Evolutionary conservation across 1,140 invertebrate genomes (phyloP).

Genomic region (Neotoxoptera formosana): DNA sequence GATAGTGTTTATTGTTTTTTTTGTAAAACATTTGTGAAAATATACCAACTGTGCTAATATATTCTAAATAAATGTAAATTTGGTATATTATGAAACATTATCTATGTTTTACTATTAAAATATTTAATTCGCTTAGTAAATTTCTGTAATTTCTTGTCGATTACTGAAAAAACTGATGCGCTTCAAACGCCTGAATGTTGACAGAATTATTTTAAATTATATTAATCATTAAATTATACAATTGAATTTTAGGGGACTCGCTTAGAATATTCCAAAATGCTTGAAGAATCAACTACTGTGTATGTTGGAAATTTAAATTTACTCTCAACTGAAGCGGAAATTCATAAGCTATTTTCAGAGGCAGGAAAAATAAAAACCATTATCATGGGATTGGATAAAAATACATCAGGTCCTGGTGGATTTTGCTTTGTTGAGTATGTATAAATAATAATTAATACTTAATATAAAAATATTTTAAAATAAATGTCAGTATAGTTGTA

Average conservation of each 20-base stretch:
- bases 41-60: background rate
- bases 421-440: slow-evolving; percentile 49
- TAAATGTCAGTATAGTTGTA: background rate
- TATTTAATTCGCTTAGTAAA: background rate
- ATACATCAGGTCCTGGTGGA: slow-evolving; percentile 6
- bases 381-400: slow-evolving; percentile 24
- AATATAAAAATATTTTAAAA: background rate
- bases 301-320: slow-evolving; percentile 50
- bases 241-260: background rate
- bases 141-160: background rate
- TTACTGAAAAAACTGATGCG: too few relatives aligned
- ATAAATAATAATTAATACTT: slow-evolving; percentile 65
- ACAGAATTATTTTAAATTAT: background rate
- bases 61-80: background rate
- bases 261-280: background rate
- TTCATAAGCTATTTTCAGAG: slow-evolving; percentile 12
- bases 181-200: background rate
- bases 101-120: background rate
- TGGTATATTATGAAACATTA: background rate
- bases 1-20: background rate
- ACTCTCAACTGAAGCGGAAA: background rate
- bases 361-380: slow-evolving; percentile 35
- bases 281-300: slow-evolving; percentile 6
- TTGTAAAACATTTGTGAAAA: too few relatives aligned
- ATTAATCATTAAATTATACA: background rate